Evolutionary conservation across 2,888 invertebrate genomes (phyloP).

Genomic region (Philaethria dido): DNA sequence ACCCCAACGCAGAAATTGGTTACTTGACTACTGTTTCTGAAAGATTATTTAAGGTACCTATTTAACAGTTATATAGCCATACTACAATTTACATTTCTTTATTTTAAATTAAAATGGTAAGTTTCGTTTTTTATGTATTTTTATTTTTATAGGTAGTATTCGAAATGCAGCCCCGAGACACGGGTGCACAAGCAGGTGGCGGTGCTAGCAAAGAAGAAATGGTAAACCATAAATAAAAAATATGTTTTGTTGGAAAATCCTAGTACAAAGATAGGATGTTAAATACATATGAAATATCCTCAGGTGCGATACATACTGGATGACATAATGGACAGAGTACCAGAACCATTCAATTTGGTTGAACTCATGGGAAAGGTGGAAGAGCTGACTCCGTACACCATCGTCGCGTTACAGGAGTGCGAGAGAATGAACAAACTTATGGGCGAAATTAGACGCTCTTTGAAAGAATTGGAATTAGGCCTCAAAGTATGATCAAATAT

Average conservation of each 20-base stretch:
- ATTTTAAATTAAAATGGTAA: not conserved
- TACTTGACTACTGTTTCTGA: slow-evolving; percentile 95
- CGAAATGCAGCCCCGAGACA: slow-evolving; percentile 95
- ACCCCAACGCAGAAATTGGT: slow-evolving; percentile 97
- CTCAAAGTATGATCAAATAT: slow-evolving; percentile 85
- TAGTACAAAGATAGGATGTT: not conserved
- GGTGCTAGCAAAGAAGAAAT: slow-evolving; percentile 92
- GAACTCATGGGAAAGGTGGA: slow-evolving; percentile 95
- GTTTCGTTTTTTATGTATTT: no score
- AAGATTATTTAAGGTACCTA: slow-evolving; percentile 87
- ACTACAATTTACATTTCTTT: no score
- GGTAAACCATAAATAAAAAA: slow-evolving; percentile 61
- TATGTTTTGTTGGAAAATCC: not conserved
- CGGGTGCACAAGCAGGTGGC: slow-evolving; percentile 87
- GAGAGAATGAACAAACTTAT: slow-evolving; percentile 97
- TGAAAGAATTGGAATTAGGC: slow-evolving; percentile 94
- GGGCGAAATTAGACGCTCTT: slow-evolving; percentile 90
- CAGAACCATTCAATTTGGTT: slow-evolving; percentile 92
- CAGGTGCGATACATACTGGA: slow-evolving; percentile 90
- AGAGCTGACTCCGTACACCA: slow-evolving; percentile 95
- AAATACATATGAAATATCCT: not conserved
- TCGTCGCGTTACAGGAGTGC: slow-evolving; percentile 96
- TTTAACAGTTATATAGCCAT: not conserved
- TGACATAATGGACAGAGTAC: slow-evolving; percentile 94
- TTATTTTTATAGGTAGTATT: slow-evolving; percentile 84